These are phyloP conservation scores for Caenorhabditis doughertyi DNA, from an alignment of 2,888 invertebrate species.

Conservation along the genomic window DNA sequence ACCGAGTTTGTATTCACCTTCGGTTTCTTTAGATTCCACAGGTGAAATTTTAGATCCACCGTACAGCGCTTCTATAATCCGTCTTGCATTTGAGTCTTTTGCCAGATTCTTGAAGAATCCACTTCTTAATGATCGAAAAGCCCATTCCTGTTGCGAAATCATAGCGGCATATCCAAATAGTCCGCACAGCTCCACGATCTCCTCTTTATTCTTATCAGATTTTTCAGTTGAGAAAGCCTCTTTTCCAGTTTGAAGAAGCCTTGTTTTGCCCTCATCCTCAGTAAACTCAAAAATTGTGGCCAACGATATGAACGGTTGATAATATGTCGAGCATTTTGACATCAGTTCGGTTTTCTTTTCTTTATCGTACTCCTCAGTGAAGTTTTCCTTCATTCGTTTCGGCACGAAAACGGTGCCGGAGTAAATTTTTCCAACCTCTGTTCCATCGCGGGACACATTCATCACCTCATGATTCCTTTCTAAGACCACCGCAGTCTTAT, in stretches of 20 bases:
- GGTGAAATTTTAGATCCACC: neutral
- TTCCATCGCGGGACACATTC: neutral
- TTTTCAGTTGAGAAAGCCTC: conserved; percentile 7
- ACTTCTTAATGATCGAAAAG: no score
- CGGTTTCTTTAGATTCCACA: no score
- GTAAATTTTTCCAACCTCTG: neutral
- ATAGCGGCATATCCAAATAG: no score
- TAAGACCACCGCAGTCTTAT: conserved; percentile 3
- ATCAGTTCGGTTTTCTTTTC: neutral
- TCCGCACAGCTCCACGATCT: no score
- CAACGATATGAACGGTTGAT: neutral
- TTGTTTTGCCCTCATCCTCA: neutral
- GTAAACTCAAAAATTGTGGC: neutral
- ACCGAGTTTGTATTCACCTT: neutral
- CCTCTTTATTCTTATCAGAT: neutral
- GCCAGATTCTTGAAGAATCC: no score
- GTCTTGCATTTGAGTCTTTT: conserved; percentile 6
- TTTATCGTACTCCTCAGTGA: neutral
- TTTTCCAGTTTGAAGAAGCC: neutral
- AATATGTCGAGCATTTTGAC: neutral
- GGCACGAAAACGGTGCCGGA: conserved; percentile 10
- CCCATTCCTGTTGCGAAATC: no score
- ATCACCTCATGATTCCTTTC: conserved; percentile 16
- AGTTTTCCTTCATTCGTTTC: neutral
- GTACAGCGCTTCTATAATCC: conserved; percentile 7